Base-by-base conservation (phyloP, 1,140 invertebrate genomes). In the Bactericera cockerelli region DNA sequence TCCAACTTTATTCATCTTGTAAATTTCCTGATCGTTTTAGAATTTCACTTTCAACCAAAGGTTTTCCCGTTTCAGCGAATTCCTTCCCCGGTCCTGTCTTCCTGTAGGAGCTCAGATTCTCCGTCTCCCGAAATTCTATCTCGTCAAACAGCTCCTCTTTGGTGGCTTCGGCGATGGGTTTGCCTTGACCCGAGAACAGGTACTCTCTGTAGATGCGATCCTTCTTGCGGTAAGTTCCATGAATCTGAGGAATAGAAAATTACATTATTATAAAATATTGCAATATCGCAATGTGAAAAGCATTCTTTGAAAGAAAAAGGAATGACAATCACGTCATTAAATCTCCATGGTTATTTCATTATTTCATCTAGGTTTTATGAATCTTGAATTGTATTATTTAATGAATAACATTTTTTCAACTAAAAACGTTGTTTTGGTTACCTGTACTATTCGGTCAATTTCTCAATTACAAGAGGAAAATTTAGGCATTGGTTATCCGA, bases 121-220 rank as follows among this genome's bases (percentile, higher is more conserved):
- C 77, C 1, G 71, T 70, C 31, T 69, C 58, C 42, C 76, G 65
- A 63, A 79, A 74, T 57, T 65, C 60, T 22, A 77, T 63, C 61
- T 79, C 77, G 14, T 64, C 63, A 31, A 66, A 59, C 10, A 77
- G 61, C 67, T 79, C 77, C 24, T 72, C 68, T 13, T 61, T 55
- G 13, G 72, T 70, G 8, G 73, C 75, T 59, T 75, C 71, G 8
- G 63, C 61, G 13, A 79, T 31, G 1, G 69, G 64, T 68, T 78
- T 79, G 2, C 79, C 79, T 65, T 65, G 74, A 59, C 79, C 79
- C 59, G 76, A 79, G 69, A 75, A 85, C 4, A 79, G 81, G 24
- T 82, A 76, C 67, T 86, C 83, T 0, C 73, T 78, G 65, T 86
- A 86, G 21, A 81, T 74, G 13, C 77, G 68, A 65, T 84, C 77